Percentiles rank a stretch among this genome's conserved stretches.
Conservation (phyloP, 2,888 invertebrate species). For the Drosophila aldrichi region DNA sequence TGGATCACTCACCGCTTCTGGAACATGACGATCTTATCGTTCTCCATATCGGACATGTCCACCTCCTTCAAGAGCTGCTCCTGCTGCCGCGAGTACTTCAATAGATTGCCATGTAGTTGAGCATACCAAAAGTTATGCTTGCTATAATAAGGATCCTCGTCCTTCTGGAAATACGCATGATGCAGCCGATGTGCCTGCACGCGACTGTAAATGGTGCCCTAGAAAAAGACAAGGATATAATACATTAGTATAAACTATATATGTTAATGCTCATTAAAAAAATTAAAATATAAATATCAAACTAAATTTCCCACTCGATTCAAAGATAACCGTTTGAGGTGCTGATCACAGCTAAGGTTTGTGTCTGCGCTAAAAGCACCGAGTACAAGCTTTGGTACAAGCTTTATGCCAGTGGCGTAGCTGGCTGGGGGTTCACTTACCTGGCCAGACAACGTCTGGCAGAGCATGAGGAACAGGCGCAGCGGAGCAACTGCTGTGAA, state of each 20-base stretch:
- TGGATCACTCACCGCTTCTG: conserved; percentile 89
- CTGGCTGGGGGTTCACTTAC: conserved; percentile 86
- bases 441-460: conserved; percentile 95
- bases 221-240: background rate
- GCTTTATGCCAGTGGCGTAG: conserved; percentile 23
- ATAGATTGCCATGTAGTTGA: conserved; percentile 90
- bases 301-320: too few species aligned
- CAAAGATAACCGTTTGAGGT: conserved; percentile 16
- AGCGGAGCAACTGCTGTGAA: conserved; percentile 91
- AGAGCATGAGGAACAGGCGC: conserved; percentile 91
- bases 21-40: conserved; percentile 91
- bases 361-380: conserved; percentile 43
- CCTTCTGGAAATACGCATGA: conserved; percentile 91
- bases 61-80: conserved; percentile 88
- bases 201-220: conserved; percentile 95
- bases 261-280: too few species aligned
- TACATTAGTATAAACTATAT: too few species aligned
- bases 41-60: conserved; percentile 92
- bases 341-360: conserved; percentile 27
- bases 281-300: background rate
- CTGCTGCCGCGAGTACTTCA: conserved; percentile 88
- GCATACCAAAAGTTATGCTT: conserved; percentile 92
- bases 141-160: conserved; percentile 92
- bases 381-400: conserved; percentile 8
- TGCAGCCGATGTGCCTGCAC: conserved; percentile 92